Evolutionary conservation across 2,888 invertebrate genomes (phyloP).

Genomic region (Luperina testacea): DNA sequence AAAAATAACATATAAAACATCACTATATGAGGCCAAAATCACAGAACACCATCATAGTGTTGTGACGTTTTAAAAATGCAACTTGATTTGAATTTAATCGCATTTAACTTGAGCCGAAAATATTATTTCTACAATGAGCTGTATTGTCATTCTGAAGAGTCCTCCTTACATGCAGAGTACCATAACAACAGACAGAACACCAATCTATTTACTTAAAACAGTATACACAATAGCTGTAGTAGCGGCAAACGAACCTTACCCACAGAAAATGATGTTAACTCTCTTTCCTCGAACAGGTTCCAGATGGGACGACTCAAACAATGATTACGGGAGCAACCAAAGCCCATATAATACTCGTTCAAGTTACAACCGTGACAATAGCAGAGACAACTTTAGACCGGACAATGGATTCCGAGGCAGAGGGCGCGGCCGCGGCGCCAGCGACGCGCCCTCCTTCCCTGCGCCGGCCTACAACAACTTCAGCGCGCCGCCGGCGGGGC

Average conservation of each 20-base stretch:
- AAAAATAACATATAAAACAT: not conserved
- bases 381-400: constrained; percentile 66
- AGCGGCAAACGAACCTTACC: not conserved
- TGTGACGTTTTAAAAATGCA: not conserved
- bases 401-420: constrained; percentile 78
- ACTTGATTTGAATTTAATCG: not conserved
- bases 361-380: constrained; percentile 58
- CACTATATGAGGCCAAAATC: not conserved
- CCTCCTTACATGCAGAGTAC: not conserved
- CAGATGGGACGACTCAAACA: constrained; percentile 77
- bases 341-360: constrained; percentile 62
- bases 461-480: constrained; percentile 23
- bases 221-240: constrained; percentile 18
- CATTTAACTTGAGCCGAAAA: too few species aligned
- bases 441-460: constrained; percentile 30
- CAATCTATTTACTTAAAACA: not conserved
- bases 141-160: not conserved
- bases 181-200: constrained; percentile 1
- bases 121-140: not conserved
- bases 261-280: constrained; percentile 15
- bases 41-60: not conserved
- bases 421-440: constrained; percentile 67
- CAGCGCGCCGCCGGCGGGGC: not conserved
- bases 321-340: constrained; percentile 63
- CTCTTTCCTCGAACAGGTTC: constrained; percentile 67